Base-by-base conservation (phyloP, 2,888 invertebrate species). In the Ptilodon capucinus region DNA sequence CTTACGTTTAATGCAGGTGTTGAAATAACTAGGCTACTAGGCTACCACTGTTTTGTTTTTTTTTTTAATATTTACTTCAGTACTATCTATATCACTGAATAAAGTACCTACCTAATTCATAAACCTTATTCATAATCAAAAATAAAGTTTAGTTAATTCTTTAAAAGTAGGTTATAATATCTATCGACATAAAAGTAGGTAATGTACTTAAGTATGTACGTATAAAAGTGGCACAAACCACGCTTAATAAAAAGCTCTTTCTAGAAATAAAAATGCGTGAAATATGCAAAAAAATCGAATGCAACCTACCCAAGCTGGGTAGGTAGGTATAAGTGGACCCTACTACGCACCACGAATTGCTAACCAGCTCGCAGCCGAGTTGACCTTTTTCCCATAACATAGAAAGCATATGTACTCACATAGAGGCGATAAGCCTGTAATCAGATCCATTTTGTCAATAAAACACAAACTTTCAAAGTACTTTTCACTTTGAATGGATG, bases 401-500 rank as follows among this genome's bases (percentile, higher is more conserved):
- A 65, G 69, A 64, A 58, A 55, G 46, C 51, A n/a, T n/a, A n/a
- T 6, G 51, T 75, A 88, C 90, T 91, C 62, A 91, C 90, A 85
- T 53, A 90, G 72, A 52, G 84, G 80, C 42, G 86, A 80, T 43
- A 90, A 68, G 68, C 88, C 89, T 30, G 80, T 76, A 40, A 88
- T 84, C 63, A 83, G 68, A 86, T 91, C 90, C 90, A 91, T 90
- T 70, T 76, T 84, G 64, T 62, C 51, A 60, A 53, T 60, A 70
- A 60, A 74, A 72, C 75, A 65, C 68, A 51, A 57, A 46, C 40
- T 40, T 54, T 28, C 54, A 77, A 71, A 68, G 84, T 81, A 77
- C 63, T 76, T 86, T 86, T 89, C 80, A 85, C 84, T 85, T 81
- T 88, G 51, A 79, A 84, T 78, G 86, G 88, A 71, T 84, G 83